Percentiles rank a stretch among this genome's conserved stretches.
phyloP scores from a whole-genome alignment of 1,140 invertebrate genomes.

The Bactericera cockerelli region DNA sequence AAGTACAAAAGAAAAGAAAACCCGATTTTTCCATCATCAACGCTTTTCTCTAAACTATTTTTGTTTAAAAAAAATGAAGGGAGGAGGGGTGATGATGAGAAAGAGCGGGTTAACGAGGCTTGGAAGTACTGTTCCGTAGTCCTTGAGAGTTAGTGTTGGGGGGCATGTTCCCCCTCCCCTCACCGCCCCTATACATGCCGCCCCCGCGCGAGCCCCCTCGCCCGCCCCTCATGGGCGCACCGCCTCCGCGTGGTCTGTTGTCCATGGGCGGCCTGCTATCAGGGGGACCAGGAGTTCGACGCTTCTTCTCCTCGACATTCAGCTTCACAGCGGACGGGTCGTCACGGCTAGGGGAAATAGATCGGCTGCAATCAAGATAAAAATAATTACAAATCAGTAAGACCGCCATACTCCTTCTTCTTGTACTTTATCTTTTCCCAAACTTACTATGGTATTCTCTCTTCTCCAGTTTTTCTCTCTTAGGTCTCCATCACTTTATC shows the following conservation, averaged over 20 bases:
- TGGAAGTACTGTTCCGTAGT: conserved; percentile 1
- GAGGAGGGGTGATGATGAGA: neutral
- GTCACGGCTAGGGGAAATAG: neutral
- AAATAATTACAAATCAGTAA: neutral
- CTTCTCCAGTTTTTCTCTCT: no score
- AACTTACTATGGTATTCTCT: no score
- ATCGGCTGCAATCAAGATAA: neutral
- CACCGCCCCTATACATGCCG: neutral
- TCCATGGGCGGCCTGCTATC: neutral
- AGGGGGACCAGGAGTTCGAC: neutral
- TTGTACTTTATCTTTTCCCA: no score
- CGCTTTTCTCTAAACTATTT: no score
- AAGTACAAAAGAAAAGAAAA: conserved; percentile 3
- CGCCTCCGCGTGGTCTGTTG: neutral
- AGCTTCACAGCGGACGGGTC: neutral
- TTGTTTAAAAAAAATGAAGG: neutral
- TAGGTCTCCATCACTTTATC: no score
- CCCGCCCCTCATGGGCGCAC: neutral
- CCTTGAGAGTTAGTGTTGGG: neutral
- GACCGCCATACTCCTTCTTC: no score
- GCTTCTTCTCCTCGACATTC: conserved; percentile 2
- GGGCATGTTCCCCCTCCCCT: neutral
- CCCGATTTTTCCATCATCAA: no score
- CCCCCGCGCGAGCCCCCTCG: neutral
- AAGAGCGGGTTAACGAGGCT: neutral